These are phyloP conservation scores for Brachypalpus laphriformis DNA, from an alignment of 2,888 invertebrate genomes.

Conservation along the genomic window DNA sequence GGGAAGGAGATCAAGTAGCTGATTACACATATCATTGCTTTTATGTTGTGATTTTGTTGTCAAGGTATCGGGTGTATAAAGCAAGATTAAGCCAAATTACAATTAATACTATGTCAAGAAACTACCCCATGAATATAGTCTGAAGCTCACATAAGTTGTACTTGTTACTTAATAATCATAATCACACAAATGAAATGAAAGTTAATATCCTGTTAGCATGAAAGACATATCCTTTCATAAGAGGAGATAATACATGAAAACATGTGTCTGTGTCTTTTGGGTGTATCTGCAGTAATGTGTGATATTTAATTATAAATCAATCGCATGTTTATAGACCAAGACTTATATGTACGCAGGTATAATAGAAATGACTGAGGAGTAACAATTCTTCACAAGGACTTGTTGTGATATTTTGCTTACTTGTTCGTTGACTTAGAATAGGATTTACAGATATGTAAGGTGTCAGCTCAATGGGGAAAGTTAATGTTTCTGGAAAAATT, in stretches of 20 bases:
- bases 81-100: background rate
- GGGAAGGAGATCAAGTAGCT: background rate
- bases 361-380: too few relatives aligned
- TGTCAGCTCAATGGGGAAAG: too few relatives aligned
- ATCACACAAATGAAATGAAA: background rate
- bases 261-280: background rate
- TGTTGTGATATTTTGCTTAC: too few relatives aligned
- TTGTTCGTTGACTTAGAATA: too few relatives aligned
- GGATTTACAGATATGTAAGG: too few relatives aligned
- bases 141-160: background rate
- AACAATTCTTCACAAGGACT: too few relatives aligned
- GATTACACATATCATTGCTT: background rate
- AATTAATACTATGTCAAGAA: background rate
- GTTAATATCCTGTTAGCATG: background rate
- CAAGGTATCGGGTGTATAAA: background rate
- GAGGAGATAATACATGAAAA: too few relatives aligned
- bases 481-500: too few relatives aligned
- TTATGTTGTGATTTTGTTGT: constrained; percentile 3
- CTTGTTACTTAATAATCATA: background rate
- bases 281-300: background rate
- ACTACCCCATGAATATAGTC: background rate
- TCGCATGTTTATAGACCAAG: background rate
- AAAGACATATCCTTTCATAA: background rate
- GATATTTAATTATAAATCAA: background rate
- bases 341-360: too few relatives aligned